Conservation (phyloP, 2,113 vertebrate genomes). For the Marmota flaviventris region DNA sequence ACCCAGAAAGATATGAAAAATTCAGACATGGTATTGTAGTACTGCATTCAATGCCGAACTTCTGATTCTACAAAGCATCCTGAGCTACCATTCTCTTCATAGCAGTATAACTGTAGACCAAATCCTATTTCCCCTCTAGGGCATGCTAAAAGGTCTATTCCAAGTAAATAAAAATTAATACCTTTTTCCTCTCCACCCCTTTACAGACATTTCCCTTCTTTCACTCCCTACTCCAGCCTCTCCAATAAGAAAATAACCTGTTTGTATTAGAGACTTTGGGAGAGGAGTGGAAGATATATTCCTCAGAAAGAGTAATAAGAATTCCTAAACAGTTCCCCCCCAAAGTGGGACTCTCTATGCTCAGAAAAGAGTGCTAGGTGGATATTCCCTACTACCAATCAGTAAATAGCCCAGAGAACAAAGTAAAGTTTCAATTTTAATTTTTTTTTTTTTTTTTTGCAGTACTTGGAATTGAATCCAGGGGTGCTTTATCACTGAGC, state of each 20-base stretch:
- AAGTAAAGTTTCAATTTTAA: not conserved
- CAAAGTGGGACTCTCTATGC: not conserved
- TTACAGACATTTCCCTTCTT: not conserved
- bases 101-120: not conserved
- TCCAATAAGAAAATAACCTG: slow-evolving; percentile 35
- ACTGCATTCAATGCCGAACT: not conserved
- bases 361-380: not conserved
- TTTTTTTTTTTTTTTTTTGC: too few relatives aligned
- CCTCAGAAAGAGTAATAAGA: not conserved
- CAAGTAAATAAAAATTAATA: slow-evolving; percentile 31
- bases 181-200: not conserved
- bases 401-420: not conserved
- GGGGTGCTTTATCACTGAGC: too few relatives aligned
- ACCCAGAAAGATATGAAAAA: slow-evolving; percentile 38
- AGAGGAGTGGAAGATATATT: not conserved
- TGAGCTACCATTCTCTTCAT: not conserved
- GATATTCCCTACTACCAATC: not conserved
- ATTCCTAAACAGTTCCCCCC: not conserved
- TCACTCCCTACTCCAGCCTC: not conserved
- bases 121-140: not conserved
- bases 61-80: not conserved
- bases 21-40: not conserved
- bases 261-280: not conserved
- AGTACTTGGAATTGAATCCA: too few relatives aligned
- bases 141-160: not conserved